Conservation (phyloP, 1,140 invertebrate species). For the Agrilus planipennis region DNA sequence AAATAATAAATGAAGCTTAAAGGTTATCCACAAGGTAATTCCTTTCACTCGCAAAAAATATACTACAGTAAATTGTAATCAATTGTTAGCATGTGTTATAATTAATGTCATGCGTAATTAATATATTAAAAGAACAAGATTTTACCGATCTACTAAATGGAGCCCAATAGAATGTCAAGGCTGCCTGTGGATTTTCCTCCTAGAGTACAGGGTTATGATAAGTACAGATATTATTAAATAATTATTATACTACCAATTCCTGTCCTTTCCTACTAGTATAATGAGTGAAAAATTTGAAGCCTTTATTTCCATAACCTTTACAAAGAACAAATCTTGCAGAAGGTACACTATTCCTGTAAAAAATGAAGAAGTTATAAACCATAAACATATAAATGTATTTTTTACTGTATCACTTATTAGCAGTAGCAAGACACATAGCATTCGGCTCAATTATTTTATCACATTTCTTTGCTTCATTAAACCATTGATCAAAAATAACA, state of each 20-base stretch:
- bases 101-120: no score
- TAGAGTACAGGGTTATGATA: slow-evolving; percentile 33
- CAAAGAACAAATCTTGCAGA: slow-evolving; percentile 67
- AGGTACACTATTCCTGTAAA: slow-evolving; percentile 56
- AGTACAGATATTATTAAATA: slow-evolving; percentile 34
- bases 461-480: slow-evolving; percentile 57
- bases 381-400: slow-evolving; percentile 7
- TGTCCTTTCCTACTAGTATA: slow-evolving; percentile 66
- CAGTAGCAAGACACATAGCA: slow-evolving; percentile 78
- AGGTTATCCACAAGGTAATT: no score
- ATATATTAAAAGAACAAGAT: no score
- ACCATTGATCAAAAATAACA: slow-evolving; percentile 70
- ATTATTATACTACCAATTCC: slow-evolving; percentile 47
- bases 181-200: slow-evolving; percentile 72
- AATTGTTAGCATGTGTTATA: neutral
- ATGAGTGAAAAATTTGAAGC: slow-evolving; percentile 78
- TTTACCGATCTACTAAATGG: slow-evolving; percentile 60
- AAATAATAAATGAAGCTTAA: no score
- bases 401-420: slow-evolving; percentile 62
- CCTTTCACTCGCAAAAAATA: no score
- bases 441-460: slow-evolving; percentile 71
- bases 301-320: slow-evolving; percentile 60
- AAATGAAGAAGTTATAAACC: slow-evolving; percentile 14
- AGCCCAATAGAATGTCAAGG: slow-evolving; percentile 86
- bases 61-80: no score